Base-by-base conservation (phyloP, 2,888 invertebrate species). In the Iselma pallidipennis region DNA sequence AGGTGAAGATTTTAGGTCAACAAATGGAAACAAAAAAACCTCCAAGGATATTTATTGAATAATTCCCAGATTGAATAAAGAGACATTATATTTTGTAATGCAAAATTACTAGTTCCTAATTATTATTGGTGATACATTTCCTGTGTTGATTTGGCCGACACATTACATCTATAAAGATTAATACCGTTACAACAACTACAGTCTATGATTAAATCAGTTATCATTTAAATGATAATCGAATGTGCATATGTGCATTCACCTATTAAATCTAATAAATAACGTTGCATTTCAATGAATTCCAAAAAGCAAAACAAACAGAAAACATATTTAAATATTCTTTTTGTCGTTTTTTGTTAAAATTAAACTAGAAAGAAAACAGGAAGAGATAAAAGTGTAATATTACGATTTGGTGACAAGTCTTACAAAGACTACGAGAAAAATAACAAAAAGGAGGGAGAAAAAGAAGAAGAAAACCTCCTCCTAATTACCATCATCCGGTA, bases 341-440 rank as follows among this genome's bases (percentile, higher is more conserved):
- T 31, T n/a, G 31, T 31, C n/a, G 10, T 10, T 14, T 16, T 37
- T 16, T 37, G 6, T 19, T 16, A 0, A 37, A 21, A 21, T 21
- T 21, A 19, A 45, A 16, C 21, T 45, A 45, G 19, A 21, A 45
- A 45, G 21, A 45, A 45, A 45, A 45, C 63, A 68, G 70, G 70
- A 70, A 70, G 68, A 64, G 58, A 70, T 70, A 70, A 70, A 70
- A 50, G 49, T 21, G 19, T 45, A 45, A 70, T 66, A 63, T 61
- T 65, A 63, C 56, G 33, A 62, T 68, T 67, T 63, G 68, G 67
- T 70, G 70, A 68, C 70, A 63, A 66, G 55, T 67, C 67, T 66
- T 67, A 68, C 67, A 66, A 66, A 59, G 66, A 66, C 45, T 45
- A 7, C 19, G 12, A 19, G 19, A 21, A 21, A 21, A 45, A 45